Conservation (phyloP, 1,140 invertebrate genomes). For the Carposina sasakii region DNA sequence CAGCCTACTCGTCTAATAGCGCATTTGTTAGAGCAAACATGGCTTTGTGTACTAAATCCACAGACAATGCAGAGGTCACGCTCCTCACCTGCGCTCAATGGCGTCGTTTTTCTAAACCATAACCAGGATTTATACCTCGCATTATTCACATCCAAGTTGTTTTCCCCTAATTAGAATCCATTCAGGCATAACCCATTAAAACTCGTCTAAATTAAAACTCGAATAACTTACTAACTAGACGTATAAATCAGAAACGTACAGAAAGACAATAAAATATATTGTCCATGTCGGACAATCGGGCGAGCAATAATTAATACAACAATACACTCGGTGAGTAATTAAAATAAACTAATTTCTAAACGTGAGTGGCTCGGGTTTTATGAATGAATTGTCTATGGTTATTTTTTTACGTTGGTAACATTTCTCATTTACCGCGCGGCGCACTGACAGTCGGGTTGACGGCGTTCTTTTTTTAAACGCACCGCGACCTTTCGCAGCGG, state of each 20-base stretch:
- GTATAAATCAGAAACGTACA: constrained; percentile 59
- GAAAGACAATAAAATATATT: constrained; percentile 71
- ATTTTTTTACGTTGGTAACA: constrained; percentile 47
- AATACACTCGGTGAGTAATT: constrained; percentile 62
- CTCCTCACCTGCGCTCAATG: too few relatives aligned
- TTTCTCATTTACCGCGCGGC: constrained; percentile 55
- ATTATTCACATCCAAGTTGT: constrained; percentile 64
- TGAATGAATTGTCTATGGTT: constrained; percentile 50
- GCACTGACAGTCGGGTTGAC: constrained; percentile 61
- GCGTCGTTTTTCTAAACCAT: constrained; percentile 53
- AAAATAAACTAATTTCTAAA: constrained; percentile 72
- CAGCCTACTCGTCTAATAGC: constrained; percentile 47
- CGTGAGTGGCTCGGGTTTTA: constrained; percentile 48
- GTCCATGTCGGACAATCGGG: constrained; percentile 40
- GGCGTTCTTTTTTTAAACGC: constrained; percentile 59
- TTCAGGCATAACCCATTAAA: constrained; percentile 68
- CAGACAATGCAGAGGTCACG: constrained; percentile 39
- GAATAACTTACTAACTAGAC: constrained; percentile 72
- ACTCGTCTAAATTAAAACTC: constrained; percentile 70
- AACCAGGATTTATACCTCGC: constrained; percentile 64
- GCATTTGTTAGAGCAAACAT: constrained; percentile 51
- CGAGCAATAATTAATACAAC: constrained; percentile 63
- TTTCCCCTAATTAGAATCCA: constrained; percentile 70
- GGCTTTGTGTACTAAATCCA: constrained; percentile 39
- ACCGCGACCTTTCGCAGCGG: constrained; percentile 61